Evolutionary conservation across 1,140 invertebrate species (phyloP), one percentile per base, ranked within the genome.

Genomic region (Drosophila suzukii): DNA sequence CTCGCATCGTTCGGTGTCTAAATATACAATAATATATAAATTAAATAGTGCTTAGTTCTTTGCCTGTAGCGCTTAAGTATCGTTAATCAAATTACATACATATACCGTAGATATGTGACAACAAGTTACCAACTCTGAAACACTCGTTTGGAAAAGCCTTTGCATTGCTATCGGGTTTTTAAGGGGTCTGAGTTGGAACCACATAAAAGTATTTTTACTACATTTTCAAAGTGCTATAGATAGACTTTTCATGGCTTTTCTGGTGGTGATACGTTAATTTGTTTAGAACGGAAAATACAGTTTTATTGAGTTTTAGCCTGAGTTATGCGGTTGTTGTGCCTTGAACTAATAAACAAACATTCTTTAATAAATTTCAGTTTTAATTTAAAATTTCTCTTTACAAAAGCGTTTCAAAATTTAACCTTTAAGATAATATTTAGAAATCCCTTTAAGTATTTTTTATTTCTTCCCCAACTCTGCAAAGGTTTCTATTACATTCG

Each of bases 31-130:
- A 75, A 49, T 79, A 79, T 84, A 89, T 88, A 88, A 88, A 89
- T 88, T 84, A 89, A 84, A 65, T 84, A 89, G 84, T 83, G 84
- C 84, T 89, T 88, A 81, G 58, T 61, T 80, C 66, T 75, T 77
- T 80, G 81, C 81, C 81, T 74, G 76, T 76, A 83, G 73, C 81
- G 81, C 81, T 85, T 85, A 85, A 85, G 83, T 85, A 86, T 72
- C 61, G 47, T 63, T 66, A 76, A 60, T 59, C 61, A 34, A 50
- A 38, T 27, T 71, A 68, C 24, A 61, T 67, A 63, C 49, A 56
- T 58, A 53, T 62, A 34, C 41, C 27, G 56, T 58, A 55, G 55
- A 72, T 78, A 78, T 78, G 59, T 78, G 76, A 78, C 75, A 78
- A 78, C 75, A 78, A 72, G 15, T 78, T 75, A 44, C 50, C 55